Base-by-base conservation (phyloP, 2,113 vertebrate genomes). In the Neomonachus schauinslandi region DNA sequence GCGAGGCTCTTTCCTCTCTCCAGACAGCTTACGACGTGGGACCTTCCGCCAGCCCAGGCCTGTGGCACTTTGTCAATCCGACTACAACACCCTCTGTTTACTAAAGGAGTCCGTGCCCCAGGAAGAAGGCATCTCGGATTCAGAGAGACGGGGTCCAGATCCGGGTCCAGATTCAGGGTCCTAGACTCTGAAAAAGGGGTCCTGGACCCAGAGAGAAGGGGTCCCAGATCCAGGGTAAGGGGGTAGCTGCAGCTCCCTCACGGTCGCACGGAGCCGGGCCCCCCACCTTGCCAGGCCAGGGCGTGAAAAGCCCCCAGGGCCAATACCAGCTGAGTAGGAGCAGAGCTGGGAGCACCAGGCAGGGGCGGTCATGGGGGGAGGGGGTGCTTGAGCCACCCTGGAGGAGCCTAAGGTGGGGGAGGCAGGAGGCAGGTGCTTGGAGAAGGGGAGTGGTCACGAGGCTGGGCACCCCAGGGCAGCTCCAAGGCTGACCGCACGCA, bases 351-450 rank as follows among this genome's bases (percentile, higher is more conserved):
- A 55, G 28, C 11, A 4, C 2, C 5, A 28, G 26, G n/a, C 7
- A 16, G 77, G 53, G 19, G 51, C 7, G n/a, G 39, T 22, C 13
- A 0, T 10, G 11, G 8, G 81, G 2, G 0, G 1, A 4, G 61
- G 3, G 1, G 1, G 0, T 4, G 65, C 55, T 5, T 0, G 0
- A n/a, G 55, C 26, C 33, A 3, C 7, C 61, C 24, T 4, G 63
- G 33, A 63, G 74, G 51, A 53, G n/a, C 31, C 7, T 7, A 0
- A 7, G 22, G n/a, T 31, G 3, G n/a, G 4, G 74, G 28, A 9
- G 19, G 51, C 49, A 15, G 72, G 49, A 67, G 79, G 49, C 24
- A 31, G 69, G 46, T 9, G 5, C 39, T 15, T 0, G 0, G 49
- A 57, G 61, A 15, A 57, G 31, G 11, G 31, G 59, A 14, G 7